phyloP scores from a whole-genome alignment of 2,888 invertebrate species.

The Eupithecia dodoneata region DNA sequence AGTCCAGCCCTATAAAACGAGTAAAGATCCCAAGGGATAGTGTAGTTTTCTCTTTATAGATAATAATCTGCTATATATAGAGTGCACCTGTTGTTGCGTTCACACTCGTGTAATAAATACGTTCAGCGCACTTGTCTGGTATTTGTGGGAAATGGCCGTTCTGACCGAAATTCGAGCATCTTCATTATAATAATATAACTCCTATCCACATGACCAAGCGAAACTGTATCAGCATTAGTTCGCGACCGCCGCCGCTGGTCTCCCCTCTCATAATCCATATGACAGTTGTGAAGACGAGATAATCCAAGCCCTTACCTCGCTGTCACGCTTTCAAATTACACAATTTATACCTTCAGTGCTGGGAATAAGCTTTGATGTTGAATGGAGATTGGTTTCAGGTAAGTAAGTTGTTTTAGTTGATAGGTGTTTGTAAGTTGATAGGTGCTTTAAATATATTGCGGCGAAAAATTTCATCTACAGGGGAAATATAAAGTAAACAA shows the following conservation, averaged over 20 bases:
- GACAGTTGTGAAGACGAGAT: slow-evolving; percentile 42
- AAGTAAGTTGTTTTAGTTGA: not conserved
- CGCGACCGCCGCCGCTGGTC: not conserved
- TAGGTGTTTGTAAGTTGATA: not conserved
- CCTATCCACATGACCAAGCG: not conserved
- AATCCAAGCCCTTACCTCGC: slow-evolving; percentile 40
- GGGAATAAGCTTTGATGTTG: not conserved
- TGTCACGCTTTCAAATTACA: not conserved
- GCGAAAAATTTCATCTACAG: not conserved
- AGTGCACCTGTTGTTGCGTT: too few species aligned
- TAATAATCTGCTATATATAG: too few species aligned
- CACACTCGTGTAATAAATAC: too few species aligned
- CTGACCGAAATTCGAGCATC: too few species aligned
- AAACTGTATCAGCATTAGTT: not conserved
- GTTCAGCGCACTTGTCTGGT: too few species aligned
- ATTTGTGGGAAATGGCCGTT: too few species aligned
- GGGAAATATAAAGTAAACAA: not conserved
- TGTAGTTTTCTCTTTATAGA: too few species aligned
- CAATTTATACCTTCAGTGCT: not conserved
- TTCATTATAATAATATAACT: not conserved
- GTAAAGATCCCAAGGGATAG: too few species aligned
- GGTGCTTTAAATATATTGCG: not conserved
- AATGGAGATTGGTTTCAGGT: slow-evolving; percentile 2
- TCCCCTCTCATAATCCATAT: slow-evolving; percentile 21
- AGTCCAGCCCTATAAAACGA: too few species aligned